These are phyloP conservation scores for Probaryconus sp. DNA, from an alignment of 1,140 invertebrate species.

Conservation along the genomic window DNA sequence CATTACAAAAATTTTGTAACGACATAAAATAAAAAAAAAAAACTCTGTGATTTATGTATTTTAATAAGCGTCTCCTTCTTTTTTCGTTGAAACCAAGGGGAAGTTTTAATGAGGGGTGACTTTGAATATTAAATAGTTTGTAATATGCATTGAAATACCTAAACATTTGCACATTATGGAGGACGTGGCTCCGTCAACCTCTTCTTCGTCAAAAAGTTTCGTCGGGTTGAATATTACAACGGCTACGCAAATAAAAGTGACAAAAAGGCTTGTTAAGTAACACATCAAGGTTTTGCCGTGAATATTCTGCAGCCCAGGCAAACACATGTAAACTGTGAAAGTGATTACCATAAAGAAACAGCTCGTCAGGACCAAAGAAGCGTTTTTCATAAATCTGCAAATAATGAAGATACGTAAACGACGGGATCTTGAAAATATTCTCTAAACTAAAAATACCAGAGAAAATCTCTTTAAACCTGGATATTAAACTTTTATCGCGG, in stretches of 20 bases:
- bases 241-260: conserved; percentile 81
- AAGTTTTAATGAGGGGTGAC: too few species aligned
- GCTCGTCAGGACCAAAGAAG: conserved; percentile 56
- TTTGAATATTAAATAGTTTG: neutral
- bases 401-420: conserved; percentile 43
- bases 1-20: too few species aligned
- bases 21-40: too few species aligned
- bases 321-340: conserved; percentile 81
- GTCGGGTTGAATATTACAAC: conserved; percentile 49
- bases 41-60: too few species aligned
- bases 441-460: conserved; percentile 7
- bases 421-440: too few species aligned
- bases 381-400: conserved; percentile 39
- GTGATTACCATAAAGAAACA: conserved; percentile 82
- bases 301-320: conserved; percentile 82
- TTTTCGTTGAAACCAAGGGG: too few species aligned
- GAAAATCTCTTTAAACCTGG: too few species aligned
- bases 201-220: neutral
- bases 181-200: neutral
- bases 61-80: too few species aligned
- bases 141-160: conserved; percentile 57
- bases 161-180: conserved; percentile 57
- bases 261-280: conserved; percentile 81
- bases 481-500: too few species aligned
- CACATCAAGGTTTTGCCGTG: conserved; percentile 85